These are phyloP conservation scores for Argyrosomus regius DNA, from an alignment of 2,797 vertebrate species.

Conservation along the genomic window DNA sequence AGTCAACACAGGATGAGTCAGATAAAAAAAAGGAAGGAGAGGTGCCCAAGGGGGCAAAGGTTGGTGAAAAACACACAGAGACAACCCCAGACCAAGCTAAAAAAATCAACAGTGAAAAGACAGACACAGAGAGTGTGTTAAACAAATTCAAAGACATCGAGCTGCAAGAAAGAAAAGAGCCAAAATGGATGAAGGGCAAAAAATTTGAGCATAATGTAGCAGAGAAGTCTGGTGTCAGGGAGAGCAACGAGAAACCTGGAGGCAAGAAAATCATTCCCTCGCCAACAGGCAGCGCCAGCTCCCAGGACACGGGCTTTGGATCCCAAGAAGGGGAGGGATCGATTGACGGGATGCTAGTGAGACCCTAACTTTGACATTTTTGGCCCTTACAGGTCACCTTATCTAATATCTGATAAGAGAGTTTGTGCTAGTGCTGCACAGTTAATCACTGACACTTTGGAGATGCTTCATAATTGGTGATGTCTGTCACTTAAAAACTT, in stretches of 20 bases:
- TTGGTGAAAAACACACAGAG: constrained; percentile 31
- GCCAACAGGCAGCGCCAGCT: constrained; percentile 81
- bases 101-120: constrained; percentile 15
- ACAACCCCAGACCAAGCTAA: not conserved
- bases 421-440: not conserved
- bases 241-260: constrained; percentile 45
- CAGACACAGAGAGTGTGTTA: constrained; percentile 29
- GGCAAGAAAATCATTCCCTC: constrained; percentile 69
- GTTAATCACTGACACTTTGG: not conserved
- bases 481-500: not conserved
- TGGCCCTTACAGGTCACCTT: not conserved
- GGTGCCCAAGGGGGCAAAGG: not conserved
- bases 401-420: constrained; percentile 11
- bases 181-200: constrained; percentile 41
- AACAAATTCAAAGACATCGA: constrained; percentile 60
- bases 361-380: not conserved
- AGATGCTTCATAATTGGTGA: not conserved
- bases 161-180: constrained; percentile 55
- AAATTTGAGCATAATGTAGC: constrained; percentile 52
- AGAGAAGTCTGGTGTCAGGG: constrained; percentile 38
- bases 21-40: constrained; percentile 36
- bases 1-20: constrained; percentile 1
- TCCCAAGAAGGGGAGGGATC: constrained; percentile 81
- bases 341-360: constrained; percentile 36
- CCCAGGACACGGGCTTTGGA: constrained; percentile 84